These are phyloP conservation scores for Myotis yumanensis DNA, from an alignment of 2,113 vertebrate genomes.

Conservation along the genomic window DNA sequence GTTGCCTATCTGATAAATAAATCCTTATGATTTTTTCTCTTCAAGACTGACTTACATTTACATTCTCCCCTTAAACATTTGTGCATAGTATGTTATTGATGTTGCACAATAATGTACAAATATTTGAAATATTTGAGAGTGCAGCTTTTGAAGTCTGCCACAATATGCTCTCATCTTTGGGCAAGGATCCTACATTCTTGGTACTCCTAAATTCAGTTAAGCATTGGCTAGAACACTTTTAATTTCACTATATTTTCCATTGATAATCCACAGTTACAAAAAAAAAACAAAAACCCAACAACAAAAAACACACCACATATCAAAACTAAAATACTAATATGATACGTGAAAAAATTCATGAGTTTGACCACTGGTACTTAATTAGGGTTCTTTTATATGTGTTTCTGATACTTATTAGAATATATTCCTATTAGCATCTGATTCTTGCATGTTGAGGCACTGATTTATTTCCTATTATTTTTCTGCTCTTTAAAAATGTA, in stretches of 20 bases:
- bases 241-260: not conserved
- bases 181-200: not conserved
- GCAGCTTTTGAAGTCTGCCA: not conserved
- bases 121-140: not conserved
- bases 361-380: not conserved
- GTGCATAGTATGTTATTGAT: not conserved
- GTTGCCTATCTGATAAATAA: not conserved
- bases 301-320: not conserved
- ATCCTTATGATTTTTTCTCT: not conserved
- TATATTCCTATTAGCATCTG: not conserved
- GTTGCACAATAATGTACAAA: not conserved
- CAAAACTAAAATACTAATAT: conserved; percentile 19
- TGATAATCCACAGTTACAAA: not conserved
- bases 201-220: not conserved
- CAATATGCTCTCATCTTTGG: not conserved
- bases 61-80: not conserved
- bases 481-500: conserved; percentile 55
- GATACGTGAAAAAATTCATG: not conserved
- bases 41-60: not conserved
- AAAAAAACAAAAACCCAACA: not conserved
- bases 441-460: not conserved
- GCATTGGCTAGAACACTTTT: not conserved
- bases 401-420: not conserved
- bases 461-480: conserved; percentile 56
- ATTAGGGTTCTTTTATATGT: not conserved